A percentile compares a stretch with the other conserved stretches of the same genome.
These are phyloP conservation scores for Drosophila santomea DNA, from an alignment of 1,140 invertebrate species.

Conservation along the genomic window DNA sequence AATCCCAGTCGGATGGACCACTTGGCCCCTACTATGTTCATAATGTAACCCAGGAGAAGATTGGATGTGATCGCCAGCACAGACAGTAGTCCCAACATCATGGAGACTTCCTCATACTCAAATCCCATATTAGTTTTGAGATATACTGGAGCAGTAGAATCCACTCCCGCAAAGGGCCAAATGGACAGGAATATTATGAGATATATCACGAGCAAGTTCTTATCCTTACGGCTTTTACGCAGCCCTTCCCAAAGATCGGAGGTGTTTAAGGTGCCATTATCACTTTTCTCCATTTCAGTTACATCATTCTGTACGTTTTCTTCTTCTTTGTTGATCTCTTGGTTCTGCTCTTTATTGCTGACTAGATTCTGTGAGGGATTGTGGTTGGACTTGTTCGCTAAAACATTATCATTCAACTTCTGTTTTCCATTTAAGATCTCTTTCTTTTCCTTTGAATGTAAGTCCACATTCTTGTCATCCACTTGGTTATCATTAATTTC, in stretches of 20 bases:
- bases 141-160: constrained; percentile 99
- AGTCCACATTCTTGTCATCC: neutral
- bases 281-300: neutral
- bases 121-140: constrained; percentile 99
- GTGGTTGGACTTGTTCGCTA: neutral
- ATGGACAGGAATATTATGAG: constrained; percentile 98
- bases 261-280: neutral
- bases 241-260: constrained; percentile 87
- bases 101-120: constrained; percentile 95
- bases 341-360: no score
- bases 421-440: neutral
- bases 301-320: neutral
- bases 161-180: constrained; percentile 98
- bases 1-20: constrained; percentile 98
- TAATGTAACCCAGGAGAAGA: constrained; percentile 94
- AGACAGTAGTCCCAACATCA: constrained; percentile 98
- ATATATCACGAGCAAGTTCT: constrained; percentile 97
- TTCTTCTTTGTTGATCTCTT: neutral
- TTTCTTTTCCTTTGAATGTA: neutral
- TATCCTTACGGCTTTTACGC: constrained; percentile 96
- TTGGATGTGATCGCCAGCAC: constrained; percentile 98
- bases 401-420: neutral
- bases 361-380: no score
- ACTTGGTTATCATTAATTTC: constrained; percentile 90
- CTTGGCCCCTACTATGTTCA: constrained; percentile 94